Evolutionary conservation across 2,113 vertebrate genomes (phyloP).

Genomic region (Cervus canadensis): DNA sequence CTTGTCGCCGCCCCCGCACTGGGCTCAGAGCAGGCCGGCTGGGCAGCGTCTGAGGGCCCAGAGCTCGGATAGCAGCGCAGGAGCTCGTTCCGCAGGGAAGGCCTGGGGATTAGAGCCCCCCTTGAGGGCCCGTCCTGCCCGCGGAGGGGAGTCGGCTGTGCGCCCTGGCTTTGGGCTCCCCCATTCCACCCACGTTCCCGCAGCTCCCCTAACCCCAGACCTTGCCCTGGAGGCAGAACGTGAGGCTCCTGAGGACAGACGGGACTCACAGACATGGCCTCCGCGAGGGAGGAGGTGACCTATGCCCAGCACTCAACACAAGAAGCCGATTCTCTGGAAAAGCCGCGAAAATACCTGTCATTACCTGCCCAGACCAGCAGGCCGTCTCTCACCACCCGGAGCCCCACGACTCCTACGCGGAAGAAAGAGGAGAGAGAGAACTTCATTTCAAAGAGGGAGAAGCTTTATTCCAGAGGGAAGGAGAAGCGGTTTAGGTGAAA

Average conservation of each 20-base stretch:
- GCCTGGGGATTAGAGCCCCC: background rate
- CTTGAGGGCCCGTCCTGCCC: background rate
- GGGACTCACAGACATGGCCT: background rate
- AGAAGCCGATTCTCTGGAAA: background rate
- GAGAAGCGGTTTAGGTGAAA: slow-evolving; percentile 9
- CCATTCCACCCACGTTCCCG: fast-evolving
- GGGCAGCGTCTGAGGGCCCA: background rate
- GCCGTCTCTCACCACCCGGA: background rate
- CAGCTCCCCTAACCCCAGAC: background rate
- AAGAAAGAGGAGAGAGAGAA: background rate
- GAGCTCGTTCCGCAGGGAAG: fast-evolving
- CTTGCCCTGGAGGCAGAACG: no score
- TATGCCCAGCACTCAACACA: background rate
- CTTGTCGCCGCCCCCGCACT: background rate
- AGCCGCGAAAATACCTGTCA: fast-evolving
- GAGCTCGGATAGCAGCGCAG: no score
- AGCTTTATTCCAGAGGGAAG: background rate
- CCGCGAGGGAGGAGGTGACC: background rate
- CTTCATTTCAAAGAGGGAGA: background rate
- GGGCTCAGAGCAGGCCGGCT: background rate
- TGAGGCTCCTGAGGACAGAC: background rate
- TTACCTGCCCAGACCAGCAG: background rate
- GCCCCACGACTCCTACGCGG: background rate
- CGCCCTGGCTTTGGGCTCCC: background rate
- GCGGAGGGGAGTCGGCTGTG: background rate